Evolutionary conservation across 2,113 vertebrate species (phyloP).

Genomic region (Pseudolaguvia tuberculata): DNA sequence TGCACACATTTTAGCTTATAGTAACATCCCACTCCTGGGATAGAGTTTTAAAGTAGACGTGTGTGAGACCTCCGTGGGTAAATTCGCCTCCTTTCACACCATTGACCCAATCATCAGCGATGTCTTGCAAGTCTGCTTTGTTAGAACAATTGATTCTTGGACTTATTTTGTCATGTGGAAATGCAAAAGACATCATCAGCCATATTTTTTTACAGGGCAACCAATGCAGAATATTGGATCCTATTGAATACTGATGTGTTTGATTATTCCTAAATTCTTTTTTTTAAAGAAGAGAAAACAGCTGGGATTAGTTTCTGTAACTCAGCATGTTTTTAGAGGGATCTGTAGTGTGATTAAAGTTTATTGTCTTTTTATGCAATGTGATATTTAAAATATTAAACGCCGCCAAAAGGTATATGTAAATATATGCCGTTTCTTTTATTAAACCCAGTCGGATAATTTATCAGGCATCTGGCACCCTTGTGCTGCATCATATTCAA

Average conservation of each 20-base stretch:
- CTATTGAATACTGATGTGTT: neutral
- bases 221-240: conserved; percentile 19
- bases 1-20: neutral
- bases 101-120: conserved; percentile 14
- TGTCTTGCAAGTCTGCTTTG: neutral
- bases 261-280: neutral
- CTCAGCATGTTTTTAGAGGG: neutral
- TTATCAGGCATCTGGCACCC: neutral
- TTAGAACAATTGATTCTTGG: conserved; percentile 4
- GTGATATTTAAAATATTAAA: neutral
- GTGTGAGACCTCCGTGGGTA: conserved; percentile 9
- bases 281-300: neutral
- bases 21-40: conserved; percentile 25
- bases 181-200: conserved; percentile 6
- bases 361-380: neutral
- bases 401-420: neutral
- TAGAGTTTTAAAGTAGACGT: conserved; percentile 5
- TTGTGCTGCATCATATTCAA: neutral
- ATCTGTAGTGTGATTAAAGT: neutral
- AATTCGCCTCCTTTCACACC: conserved; percentile 25
- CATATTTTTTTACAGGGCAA: conserved; percentile 32
- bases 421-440: neutral
- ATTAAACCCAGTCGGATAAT: neutral
- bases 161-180: neutral
- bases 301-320: too few species aligned